Evolutionary conservation across 2,797 vertebrate genomes (phyloP).

Genomic region (Alexandromys oeconomus): DNA sequence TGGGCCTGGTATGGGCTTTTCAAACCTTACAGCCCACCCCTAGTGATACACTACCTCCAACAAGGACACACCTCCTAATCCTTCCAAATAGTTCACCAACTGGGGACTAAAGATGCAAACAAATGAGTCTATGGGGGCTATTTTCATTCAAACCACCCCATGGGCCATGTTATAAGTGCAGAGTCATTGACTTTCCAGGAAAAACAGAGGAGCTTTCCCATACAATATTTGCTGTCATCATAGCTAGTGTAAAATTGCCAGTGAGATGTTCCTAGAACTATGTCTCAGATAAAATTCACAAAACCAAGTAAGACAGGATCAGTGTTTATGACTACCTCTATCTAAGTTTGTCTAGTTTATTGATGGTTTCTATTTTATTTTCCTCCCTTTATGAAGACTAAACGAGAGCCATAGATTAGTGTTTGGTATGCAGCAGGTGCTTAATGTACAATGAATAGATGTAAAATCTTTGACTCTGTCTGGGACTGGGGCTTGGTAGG

Average conservation of each 20-base stretch:
- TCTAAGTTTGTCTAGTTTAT: background rate
- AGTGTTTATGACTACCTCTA: background rate
- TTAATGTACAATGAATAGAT: background rate
- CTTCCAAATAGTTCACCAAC: background rate
- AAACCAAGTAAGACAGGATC: background rate
- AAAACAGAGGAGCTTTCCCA: background rate
- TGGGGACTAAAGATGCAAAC: background rate
- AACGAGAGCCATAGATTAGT: background rate
- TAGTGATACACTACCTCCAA: background rate
- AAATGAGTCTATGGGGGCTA: too few relatives aligned
- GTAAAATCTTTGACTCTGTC: background rate
- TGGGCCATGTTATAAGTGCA: background rate
- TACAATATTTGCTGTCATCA: background rate
- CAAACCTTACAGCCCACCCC: too few relatives aligned
- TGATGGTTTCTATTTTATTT: background rate
- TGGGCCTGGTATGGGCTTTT: background rate
- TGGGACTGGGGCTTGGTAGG: background rate
- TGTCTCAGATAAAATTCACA: background rate
- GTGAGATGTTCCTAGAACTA: background rate
- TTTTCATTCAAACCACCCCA: background rate
- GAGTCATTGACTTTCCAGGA: background rate
- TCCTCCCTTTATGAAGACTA: conserved; percentile 14
- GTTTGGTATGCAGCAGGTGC: background rate
- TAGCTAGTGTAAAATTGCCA: background rate
- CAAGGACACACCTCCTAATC: background rate